phyloP scores from a whole-genome alignment of 2,888 invertebrate genomes.

The Epirrhoe tristata region DNA sequence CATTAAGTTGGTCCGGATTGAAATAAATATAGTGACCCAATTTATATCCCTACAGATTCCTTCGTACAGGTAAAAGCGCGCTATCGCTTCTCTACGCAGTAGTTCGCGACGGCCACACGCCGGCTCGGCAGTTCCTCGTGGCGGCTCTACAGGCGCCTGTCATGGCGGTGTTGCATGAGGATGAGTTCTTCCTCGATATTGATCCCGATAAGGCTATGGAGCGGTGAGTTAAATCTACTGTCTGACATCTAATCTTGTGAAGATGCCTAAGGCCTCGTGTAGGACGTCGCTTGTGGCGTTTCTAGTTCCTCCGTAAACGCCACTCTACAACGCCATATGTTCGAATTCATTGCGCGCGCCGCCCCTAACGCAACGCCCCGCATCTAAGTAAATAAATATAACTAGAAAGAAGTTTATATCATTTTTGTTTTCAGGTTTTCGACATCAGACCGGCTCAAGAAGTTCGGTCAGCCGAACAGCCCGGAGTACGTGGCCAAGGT shows the following conservation, averaged over 20 bases:
- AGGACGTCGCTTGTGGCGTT: no score
- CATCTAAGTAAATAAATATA: no score
- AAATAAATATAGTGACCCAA: no score
- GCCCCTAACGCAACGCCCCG: no score
- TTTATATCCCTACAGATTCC: constrained; percentile 80
- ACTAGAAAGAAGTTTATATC: neutral
- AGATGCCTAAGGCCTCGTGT: no score
- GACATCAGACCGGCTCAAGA: constrained; percentile 83
- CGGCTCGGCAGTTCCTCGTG: constrained; percentile 96
- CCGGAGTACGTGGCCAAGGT: constrained; percentile 90
- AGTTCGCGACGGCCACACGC: constrained; percentile 95
- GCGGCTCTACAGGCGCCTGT: constrained; percentile 96
- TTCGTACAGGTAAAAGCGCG: constrained; percentile 94
- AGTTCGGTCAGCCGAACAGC: constrained; percentile 92
- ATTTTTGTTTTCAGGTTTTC: constrained; percentile 62
- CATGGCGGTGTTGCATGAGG: constrained; percentile 95
- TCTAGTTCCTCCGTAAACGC: no score
- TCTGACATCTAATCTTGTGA: no score
- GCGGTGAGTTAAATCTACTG: constrained; percentile 83
- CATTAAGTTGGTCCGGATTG: no score
- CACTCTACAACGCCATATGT: no score
- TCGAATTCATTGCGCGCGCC: no score
- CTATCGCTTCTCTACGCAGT: constrained; percentile 94
- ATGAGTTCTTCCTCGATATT: constrained; percentile 96
- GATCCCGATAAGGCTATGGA: constrained; percentile 94